Evolutionary conservation across 2,113 vertebrate genomes (phyloP).

Genomic region (Centrocercus urophasianus): DNA sequence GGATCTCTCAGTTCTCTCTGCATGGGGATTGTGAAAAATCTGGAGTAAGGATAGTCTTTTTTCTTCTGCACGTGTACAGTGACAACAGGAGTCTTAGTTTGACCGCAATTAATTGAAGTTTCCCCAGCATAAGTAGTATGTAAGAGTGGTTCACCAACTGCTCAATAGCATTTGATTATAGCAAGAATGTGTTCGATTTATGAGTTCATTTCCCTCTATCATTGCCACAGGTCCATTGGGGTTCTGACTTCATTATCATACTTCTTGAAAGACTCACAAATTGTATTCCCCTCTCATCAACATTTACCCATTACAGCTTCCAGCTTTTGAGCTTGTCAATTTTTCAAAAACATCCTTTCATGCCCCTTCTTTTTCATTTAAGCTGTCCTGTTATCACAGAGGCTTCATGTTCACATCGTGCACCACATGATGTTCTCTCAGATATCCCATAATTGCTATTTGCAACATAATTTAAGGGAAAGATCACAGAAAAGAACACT

Average conservation of each 20-base stretch:
- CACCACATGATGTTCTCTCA: background rate
- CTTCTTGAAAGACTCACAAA: background rate
- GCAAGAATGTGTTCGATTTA: background rate
- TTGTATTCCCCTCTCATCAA: background rate
- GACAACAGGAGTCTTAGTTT: background rate
- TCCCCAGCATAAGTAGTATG: background rate
- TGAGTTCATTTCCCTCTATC: background rate
- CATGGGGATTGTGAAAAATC: background rate
- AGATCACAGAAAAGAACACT: background rate
- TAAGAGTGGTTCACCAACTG: background rate
- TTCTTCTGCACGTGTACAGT: background rate
- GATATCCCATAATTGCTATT: background rate
- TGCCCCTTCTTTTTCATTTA: background rate
- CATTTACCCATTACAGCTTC: background rate
- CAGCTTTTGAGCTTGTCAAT: background rate
- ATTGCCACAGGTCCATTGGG: background rate
- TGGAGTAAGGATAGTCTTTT: background rate
- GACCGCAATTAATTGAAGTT: background rate
- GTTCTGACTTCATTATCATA: background rate
- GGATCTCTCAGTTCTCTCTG: background rate
- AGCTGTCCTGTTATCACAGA: background rate
- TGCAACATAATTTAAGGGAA: background rate
- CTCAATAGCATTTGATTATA: background rate
- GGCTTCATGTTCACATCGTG: background rate
- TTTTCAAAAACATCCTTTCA: background rate